These are phyloP conservation scores for Chrysopilus asiliformis DNA, from an alignment of 2,888 invertebrate genomes.

Conservation along the genomic window DNA sequence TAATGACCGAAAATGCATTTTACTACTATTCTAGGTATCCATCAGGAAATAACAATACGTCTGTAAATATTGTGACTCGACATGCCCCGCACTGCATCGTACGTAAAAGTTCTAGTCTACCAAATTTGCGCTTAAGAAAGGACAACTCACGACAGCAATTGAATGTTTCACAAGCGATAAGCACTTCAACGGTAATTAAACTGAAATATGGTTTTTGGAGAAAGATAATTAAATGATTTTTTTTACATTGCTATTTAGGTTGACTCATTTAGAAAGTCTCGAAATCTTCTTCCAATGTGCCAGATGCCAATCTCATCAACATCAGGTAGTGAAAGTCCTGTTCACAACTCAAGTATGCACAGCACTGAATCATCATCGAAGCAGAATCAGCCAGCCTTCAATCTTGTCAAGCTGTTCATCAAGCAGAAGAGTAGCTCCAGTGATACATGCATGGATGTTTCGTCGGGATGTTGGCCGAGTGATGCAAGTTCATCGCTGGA, in stretches of 20 bases:
- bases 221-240: constrained; percentile 1
- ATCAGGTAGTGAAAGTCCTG: constrained; percentile 20
- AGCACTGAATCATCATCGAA: constrained; percentile 11
- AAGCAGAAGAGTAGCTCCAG: constrained; percentile 77
- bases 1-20: too few relatives aligned
- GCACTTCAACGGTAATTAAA: constrained; percentile 55
- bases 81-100: constrained; percentile 43
- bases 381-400: constrained; percentile 55
- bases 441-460: constrained; percentile 64
- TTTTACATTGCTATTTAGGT: constrained; percentile 10
- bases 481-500: constrained; percentile 33
- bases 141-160: constrained; percentile 17
- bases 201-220: too few relatives aligned
- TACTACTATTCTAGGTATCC: constrained; percentile 45
- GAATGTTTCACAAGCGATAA: constrained; percentile 43
- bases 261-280: constrained; percentile 26
- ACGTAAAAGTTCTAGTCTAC: constrained; percentile 66
- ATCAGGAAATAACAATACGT: constrained; percentile 56
- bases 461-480: constrained; percentile 66
- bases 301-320: constrained; percentile 31
- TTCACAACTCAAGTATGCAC: constrained; percentile 15
- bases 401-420: constrained; percentile 76
- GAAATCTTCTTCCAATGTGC: constrained; percentile 36
- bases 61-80: constrained; percentile 41
- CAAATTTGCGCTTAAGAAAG: constrained; percentile 45